Base-by-base conservation (phyloP, 2,888 invertebrate species). In the Tinea pellionella region DNA sequence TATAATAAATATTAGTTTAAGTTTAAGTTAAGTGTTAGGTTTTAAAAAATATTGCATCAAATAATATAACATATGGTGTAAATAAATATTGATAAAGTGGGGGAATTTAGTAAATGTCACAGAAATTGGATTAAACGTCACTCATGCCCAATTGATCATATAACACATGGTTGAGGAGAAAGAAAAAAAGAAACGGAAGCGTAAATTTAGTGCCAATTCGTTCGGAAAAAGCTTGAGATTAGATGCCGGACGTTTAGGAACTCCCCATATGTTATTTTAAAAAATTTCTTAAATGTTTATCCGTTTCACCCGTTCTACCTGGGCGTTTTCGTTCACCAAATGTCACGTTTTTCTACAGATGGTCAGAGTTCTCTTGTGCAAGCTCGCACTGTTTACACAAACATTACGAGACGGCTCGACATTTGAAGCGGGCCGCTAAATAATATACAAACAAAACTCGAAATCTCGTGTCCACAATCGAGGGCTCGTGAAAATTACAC, bases 381-480 rank as follows among this genome's bases (percentile, higher is more conserved):
- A 84, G 84, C 73, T 74, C 71, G 74, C 77, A 76, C 78, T 85
- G 84, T 86, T 81, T 84, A 76, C 75, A 77, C 72, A 83, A 85
- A 84, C 80, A 85, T 87, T 85, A 86, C 87, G 79, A 83, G 85
- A 80, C 78, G 83, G 83, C 78, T 78, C 80, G 78, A 83, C 80
- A 85, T 85, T 85, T 85, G 83, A 85, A 80, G 81, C 78, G 72
- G 77, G 73, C 81, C 85, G 87, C 86, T 87, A 87, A 87, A 85
- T 75, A 84, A 78, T 81, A 83, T 75, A 77, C 84, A 87, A 87
- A 86, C 73, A 87, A 67, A 75, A 71, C 78, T 78, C 76, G 75
- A 73, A 74, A 74, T 71, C 72, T 73, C 74, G 69, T 74, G 73
- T 75, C 77, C 77, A 77, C 76, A 80, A 78, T 79, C 67, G 70